Evolutionary conservation across 2,888 invertebrate species (phyloP), one percentile per base, ranked within the genome.

Genomic region (Stegophylla sp.): DNA sequence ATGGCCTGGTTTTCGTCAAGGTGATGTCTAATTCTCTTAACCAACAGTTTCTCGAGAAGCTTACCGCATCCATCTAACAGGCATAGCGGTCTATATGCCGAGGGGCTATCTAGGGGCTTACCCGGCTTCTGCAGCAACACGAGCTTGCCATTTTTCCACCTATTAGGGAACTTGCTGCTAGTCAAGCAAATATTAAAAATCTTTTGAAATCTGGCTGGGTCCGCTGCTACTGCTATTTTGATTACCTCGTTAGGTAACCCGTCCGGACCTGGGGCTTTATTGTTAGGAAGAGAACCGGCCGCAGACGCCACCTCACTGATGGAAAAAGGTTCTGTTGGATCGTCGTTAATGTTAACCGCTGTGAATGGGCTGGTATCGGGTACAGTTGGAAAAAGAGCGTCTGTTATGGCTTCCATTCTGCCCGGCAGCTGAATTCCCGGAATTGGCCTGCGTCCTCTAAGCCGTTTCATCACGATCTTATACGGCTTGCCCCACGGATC

Each of bases 321-420:
- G 1, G 10, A 9, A n/a, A 56, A 56, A 2, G 9, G 2, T 20
- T 1, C 7, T 1, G 1, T 9, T 20, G 7, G 9, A 7, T 20
- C 7, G 5, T 20, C 20, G 4, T 0, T 0, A 0, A 10, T 0
- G 3, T 1, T 1, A 7, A 9, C 9, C 7, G 20, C 1, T n/a
- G n/a, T n/a, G n/a, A n/a, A n/a, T 15, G 7, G n/a, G 20, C 3
- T 56, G 2, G 20, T 56, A 1, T 1, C 20, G 1, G 20, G 3
- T 0, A 7, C 20, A 0, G 20, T 20, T 3, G 53, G 53, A 10
- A 56, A 56, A 1, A 56, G 53, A 1, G 5, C 20, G 10, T 2
- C 23, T 3, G 4, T 5, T 1, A 56, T 56, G 7, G 53, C 7
- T 4, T 56, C 20, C 20, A 56, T 20, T 23, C 53, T 1, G 1